A percentile compares a stretch with the other conserved stretches of the same genome.
Evolutionary conservation across 1,140 invertebrate species (phyloP).

Genomic region (Artemia franciscana): DNA sequence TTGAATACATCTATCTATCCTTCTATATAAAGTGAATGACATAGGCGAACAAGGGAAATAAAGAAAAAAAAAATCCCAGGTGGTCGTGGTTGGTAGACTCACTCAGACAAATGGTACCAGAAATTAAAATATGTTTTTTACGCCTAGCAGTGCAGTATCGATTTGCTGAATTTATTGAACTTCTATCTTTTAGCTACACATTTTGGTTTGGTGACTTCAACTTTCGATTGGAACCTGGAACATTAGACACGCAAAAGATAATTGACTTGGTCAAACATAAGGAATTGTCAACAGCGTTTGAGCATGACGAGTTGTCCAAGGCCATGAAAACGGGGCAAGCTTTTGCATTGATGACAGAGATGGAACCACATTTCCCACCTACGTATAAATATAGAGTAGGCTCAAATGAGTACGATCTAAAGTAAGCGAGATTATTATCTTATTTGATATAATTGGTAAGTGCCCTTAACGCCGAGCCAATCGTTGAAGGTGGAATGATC

Average conservation of each 20-base stretch:
- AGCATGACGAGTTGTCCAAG: slow-evolving; percentile 41
- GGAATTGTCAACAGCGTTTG: slow-evolving; percentile 34
- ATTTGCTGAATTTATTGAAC: slow-evolving; percentile 2
- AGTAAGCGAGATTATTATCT: slow-evolving; percentile 29
- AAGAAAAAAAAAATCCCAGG: no score
- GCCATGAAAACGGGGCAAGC: slow-evolving; percentile 44
- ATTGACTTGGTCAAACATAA: slow-evolving; percentile 33
- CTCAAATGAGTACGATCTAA: slow-evolving; percentile 47
- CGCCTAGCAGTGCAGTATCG: no score
- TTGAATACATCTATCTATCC: no score
- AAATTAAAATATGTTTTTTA: no score
- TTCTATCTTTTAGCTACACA: slow-evolving; percentile 41
- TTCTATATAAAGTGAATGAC: no score
- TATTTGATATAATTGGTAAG: no score
- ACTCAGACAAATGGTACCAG: no score
- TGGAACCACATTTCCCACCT: slow-evolving; percentile 49
- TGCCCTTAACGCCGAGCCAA: no score
- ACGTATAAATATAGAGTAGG: slow-evolving; percentile 63
- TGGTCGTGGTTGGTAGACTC: no score
- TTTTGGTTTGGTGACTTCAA: slow-evolving; percentile 91
- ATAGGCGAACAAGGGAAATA: no score
- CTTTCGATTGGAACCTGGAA: slow-evolving; percentile 45
- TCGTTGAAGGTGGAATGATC: no score
- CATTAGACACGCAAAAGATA: slow-evolving; percentile 38
- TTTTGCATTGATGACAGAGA: slow-evolving; percentile 52